These are phyloP conservation scores for Myiotriccus ornatus DNA, from an alignment of 2,797 vertebrate species.

Conservation along the genomic window DNA sequence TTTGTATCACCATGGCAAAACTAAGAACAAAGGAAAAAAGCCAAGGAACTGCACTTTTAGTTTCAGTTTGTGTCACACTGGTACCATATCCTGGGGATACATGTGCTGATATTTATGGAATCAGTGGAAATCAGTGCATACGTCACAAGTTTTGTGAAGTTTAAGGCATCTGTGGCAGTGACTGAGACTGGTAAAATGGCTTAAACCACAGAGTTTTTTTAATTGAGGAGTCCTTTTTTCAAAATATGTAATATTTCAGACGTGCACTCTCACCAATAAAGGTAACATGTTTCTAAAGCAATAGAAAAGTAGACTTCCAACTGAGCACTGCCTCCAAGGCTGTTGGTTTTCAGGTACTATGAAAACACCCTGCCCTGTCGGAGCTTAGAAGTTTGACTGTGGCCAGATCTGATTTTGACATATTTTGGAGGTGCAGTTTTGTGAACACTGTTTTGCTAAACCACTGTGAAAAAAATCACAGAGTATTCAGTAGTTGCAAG, in stretches of 20 bases:
- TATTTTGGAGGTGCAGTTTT: background rate
- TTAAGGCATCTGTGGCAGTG: background rate
- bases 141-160: background rate
- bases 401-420: background rate
- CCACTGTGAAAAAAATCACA: background rate
- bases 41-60: background rate
- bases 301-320: background rate
- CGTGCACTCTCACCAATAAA: background rate
- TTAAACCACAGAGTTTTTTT: background rate
- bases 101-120: background rate
- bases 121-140: background rate
- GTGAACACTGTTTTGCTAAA: background rate
- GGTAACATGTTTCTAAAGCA: background rate
- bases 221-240: background rate
- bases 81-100: background rate
- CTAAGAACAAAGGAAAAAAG: background rate
- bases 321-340: background rate
- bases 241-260: background rate
- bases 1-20: background rate
- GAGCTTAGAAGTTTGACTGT: background rate
- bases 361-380: background rate
- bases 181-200: background rate
- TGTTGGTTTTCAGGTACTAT: background rate
- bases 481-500: background rate
- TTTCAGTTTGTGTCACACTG: background rate